Evolutionary conservation across 2,113 vertebrate genomes (phyloP), one percentile per base, ranked within the genome.

Genomic region (Eurypyga helias): DNA sequence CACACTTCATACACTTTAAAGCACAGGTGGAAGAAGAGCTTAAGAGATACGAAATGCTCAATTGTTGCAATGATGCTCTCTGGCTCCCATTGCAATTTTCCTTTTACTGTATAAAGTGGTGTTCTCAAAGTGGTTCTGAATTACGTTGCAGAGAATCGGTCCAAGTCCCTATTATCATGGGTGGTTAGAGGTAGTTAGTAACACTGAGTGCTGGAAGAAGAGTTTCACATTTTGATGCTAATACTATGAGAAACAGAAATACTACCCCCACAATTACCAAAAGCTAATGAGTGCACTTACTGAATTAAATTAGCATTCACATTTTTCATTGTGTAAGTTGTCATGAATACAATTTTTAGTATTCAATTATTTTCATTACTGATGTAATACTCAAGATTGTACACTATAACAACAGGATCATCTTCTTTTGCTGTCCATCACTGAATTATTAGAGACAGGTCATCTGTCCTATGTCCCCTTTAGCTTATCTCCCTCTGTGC

Each of bases 21-120:
- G 71, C 70, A 93, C 72, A 66, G 87, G 57, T 66, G 52, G 94
- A 92, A 94, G 71, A 83, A 34, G 67, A 91, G 75, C 77, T 87
- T 78, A 41, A 58, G 73, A 91, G 67, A 69, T 14, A 26, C 24
- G 62, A 66, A 81, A 66, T 10, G 49, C 75, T 79, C 82, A 38
- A 1, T 58, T 77, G 70, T 26, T 57, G 58, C 61, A 64, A n/a
- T 72, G 76, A 72, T 24, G 64, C 31, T 79, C 80, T 46, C 7
- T 9, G n/a, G 86, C 61, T 95, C 24, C 62, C 34, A 26, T 7
- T 84, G 75, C 83, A 80, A 66, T 93, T 65, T 60, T 61, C 71
- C 58, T 36, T 54, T 38, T 69, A 43, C 61, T 28, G 46, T 48
- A 49, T 2, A 5, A 94, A 84, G 29, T 0, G 11, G 28, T 8